Evolutionary conservation across 2,888 invertebrate species (phyloP).

Genomic region (Eilema griseolum): DNA sequence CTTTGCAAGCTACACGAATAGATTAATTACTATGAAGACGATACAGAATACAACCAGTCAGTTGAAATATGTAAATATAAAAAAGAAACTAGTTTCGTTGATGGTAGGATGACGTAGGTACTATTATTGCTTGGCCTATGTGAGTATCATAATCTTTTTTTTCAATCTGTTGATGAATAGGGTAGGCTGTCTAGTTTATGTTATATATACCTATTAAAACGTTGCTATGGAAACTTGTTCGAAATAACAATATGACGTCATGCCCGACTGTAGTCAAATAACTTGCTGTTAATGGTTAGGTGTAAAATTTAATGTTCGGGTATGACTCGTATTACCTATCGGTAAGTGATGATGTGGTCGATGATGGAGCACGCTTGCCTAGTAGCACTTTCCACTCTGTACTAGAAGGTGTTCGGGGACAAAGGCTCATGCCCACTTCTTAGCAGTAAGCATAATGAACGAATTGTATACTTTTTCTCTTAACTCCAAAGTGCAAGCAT

Average conservation of each 20-base stretch:
- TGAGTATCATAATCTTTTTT: neutral
- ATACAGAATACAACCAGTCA: neutral
- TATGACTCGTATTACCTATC: no score
- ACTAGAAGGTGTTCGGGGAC: no score
- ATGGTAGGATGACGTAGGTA: neutral
- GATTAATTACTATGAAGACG: neutral
- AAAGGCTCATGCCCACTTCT: no score
- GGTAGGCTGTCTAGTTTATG: neutral
- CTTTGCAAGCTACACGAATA: no score
- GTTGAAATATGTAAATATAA: neutral
- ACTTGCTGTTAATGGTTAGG: neutral
- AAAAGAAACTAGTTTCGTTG: neutral
- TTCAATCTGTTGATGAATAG: neutral
- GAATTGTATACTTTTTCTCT: no score
- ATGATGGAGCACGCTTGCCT: no score
- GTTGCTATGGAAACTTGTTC: neutral
- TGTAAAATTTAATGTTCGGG: neutral
- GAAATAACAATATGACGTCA: neutral
- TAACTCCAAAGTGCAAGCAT: no score
- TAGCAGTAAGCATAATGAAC: no score
- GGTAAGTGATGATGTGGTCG: no score
- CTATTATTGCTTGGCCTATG: neutral
- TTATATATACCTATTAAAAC: neutral
- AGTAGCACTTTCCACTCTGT: no score
- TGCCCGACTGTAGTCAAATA: neutral